Conservation (phyloP, 2,888 invertebrate species). For the Mimachlamys varia region DNA sequence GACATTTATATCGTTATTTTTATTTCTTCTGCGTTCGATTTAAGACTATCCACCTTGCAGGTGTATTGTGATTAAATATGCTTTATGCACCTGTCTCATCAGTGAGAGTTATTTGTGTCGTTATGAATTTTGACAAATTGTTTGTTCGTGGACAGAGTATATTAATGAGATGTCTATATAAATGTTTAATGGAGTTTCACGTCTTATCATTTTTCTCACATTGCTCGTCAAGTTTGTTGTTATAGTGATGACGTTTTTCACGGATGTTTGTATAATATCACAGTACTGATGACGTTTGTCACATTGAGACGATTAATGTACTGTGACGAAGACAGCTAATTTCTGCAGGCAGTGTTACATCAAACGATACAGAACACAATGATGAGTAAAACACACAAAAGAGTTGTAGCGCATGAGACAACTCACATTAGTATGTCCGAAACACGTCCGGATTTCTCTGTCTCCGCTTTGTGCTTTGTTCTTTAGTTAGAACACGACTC, state of each 20-base stretch:
- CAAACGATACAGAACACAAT: background rate
- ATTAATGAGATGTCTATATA: background rate
- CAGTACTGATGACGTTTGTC: conserved; percentile 28
- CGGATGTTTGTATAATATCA: background rate
- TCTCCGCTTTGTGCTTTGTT: conserved; percentile 34
- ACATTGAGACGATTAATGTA: background rate
- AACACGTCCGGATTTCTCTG: conserved; percentile 22
- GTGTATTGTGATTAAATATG: background rate
- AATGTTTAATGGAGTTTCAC: background rate
- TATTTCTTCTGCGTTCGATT: background rate
- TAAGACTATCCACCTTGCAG: background rate
- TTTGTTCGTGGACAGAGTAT: background rate
- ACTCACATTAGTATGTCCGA: conserved; percentile 21
- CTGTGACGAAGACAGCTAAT: conserved; percentile 9
- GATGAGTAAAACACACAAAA: background rate
- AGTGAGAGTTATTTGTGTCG: background rate
- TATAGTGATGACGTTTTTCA: background rate
- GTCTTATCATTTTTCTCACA: conserved; percentile 13
- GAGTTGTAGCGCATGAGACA: background rate
- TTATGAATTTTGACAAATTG: background rate
- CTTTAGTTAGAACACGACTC: conserved; percentile 21
- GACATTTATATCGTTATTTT: background rate
- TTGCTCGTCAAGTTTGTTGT: conserved; percentile 9
- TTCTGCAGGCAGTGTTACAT: conserved; percentile 22
- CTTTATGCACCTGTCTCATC: background rate